Base-by-base conservation (phyloP, 1,140 invertebrate genomes). In the Pemphigus obesinymphae region DNA sequence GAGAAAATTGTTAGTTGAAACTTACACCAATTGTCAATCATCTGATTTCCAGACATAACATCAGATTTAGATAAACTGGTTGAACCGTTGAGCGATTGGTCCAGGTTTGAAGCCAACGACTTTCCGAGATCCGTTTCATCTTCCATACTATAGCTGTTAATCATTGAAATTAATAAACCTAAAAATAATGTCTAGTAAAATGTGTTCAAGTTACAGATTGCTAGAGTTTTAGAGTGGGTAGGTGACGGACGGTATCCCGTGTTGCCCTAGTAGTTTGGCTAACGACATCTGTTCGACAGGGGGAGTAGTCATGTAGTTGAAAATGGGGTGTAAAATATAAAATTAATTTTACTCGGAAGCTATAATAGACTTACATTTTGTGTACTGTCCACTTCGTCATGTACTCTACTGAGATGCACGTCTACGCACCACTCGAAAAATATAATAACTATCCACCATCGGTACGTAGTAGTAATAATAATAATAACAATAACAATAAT, bases 11-110 rank as follows among this genome's bases (percentile, higher is more conserved):
- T n/a, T n/a, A n/a, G n/a, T n/a, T 45, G 17, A 31, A 61, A 63
- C 76, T 63, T 29, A 80, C 76, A 40, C 76, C 76, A 80, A n/a
- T 80, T 80, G 45, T 80, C 76, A 20, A 80, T 11, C 55, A 80
- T 61, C 2, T 80, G 76, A 63, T 45, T 80, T 7, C 76, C 37
- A 31, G 76, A 63, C 37, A 80, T 80, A 7, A 55, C n/a, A 11
- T 80, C 76, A 0, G 53, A 61, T 80, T 80, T 80, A 0, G 76
- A 80, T 8, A 80, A 45, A 45, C 23, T n/a, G 1, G 76, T 45
- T 11, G 76, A 80, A 8, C 55, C 45, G 3, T 61, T 50, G 3
- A 37, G 53, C 13, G 40, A 61, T 29, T 45, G 58, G 20, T 80
- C 37, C 58, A 63, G 37, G 55, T 45, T 80, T 11, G 76, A 63